These are phyloP conservation scores for Oncorhynchus mykiss DNA, from an alignment of 2,113 vertebrate species.

Conservation along the genomic window DNA sequence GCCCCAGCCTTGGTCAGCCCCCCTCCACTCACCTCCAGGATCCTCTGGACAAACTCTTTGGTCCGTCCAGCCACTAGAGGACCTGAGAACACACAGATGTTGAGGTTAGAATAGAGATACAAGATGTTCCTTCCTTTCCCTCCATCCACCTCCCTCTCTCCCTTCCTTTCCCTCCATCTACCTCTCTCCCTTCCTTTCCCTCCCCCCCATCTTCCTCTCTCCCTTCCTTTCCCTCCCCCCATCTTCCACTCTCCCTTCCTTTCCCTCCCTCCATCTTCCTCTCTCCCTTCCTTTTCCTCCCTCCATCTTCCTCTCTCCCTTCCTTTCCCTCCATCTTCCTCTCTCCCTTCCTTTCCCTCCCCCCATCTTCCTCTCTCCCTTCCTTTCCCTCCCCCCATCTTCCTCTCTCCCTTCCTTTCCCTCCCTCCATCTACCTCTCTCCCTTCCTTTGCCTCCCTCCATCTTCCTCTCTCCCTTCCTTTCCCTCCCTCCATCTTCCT, in stretches of 20 bases:
- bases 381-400: too few species aligned
- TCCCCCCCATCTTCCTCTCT: neutral
- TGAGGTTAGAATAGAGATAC: neutral
- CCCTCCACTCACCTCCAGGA: slow-evolving; percentile 63
- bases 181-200: neutral
- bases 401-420: neutral
- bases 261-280: neutral
- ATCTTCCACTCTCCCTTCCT: neutral
- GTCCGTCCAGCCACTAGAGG: slow-evolving; percentile 74
- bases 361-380: too few species aligned
- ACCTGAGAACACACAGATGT: slow-evolving; percentile 51
- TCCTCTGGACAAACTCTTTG: slow-evolving; percentile 76
- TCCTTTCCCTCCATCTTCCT: too few species aligned
- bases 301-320: too few species aligned
- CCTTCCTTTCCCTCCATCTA: neutral
- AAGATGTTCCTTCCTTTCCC: neutral
- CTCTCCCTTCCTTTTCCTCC: neutral
- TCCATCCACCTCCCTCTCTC: neutral
- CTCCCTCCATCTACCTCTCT: too few species aligned
- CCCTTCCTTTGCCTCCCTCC: too few species aligned
- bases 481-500: too few species aligned
- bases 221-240: neutral
- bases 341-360: neutral
- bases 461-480: too few species aligned
- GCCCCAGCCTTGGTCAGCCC: slow-evolving; percentile 30